phyloP scores from a whole-genome alignment of 2,113 vertebrate species.

The Willisornis vidua region DNA sequence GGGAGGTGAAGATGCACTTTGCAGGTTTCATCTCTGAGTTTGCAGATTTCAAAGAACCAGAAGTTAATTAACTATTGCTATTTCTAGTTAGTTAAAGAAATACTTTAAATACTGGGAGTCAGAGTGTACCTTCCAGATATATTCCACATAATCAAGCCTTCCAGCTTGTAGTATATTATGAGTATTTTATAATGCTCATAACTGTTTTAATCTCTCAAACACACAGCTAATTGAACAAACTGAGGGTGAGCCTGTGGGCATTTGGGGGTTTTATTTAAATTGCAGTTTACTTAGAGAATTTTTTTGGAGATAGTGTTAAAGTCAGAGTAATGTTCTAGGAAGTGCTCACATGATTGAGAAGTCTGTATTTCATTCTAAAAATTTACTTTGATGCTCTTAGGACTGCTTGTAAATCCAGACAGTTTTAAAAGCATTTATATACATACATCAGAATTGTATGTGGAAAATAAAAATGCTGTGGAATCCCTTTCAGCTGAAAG shows the following conservation, averaged over 20 bases:
- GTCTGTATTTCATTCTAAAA: not conserved
- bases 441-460: not conserved
- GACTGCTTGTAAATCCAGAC: not conserved
- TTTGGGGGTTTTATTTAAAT: not conserved
- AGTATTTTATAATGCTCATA: not conserved
- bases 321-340: not conserved
- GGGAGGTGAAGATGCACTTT: not conserved
- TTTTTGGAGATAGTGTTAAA: not conserved
- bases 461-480: not conserved
- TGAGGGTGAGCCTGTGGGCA: not conserved
- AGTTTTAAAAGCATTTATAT: not conserved
- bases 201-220: not conserved
- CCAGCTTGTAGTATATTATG: not conserved
- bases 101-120: not conserved
- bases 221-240: not conserved
- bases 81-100: not conserved
- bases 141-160: not conserved
- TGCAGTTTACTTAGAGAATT: not conserved
- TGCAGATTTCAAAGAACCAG: not conserved
- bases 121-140: not conserved
- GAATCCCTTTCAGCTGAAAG: not conserved
- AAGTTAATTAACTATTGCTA: not conserved
- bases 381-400: not conserved
- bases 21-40: not conserved
- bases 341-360: not conserved